Evolutionary conservation across 2,797 vertebrate species (phyloP).

Genomic region (Bradypodion pumilum): DNA sequence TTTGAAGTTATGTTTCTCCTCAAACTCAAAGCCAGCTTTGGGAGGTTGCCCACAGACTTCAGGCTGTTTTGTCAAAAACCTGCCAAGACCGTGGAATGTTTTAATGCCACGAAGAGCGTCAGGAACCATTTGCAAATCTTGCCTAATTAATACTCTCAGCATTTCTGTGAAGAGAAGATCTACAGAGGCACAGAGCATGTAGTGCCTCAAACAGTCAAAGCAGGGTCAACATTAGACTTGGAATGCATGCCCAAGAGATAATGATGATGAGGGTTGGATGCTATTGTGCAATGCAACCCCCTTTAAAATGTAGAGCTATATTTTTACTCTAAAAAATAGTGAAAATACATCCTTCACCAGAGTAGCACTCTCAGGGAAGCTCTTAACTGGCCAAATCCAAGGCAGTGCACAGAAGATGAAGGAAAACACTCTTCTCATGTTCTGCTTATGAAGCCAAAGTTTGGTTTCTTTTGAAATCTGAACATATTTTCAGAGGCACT

Average conservation of each 20-base stretch:
- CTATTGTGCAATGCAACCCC: background rate
- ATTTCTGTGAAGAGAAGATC: background rate
- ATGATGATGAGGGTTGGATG: background rate
- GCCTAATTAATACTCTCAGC: background rate
- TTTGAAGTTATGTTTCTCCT: constrained; percentile 24
- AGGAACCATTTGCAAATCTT: background rate
- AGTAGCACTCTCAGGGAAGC: background rate
- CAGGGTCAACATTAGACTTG: background rate
- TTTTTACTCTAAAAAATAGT: too few species aligned
- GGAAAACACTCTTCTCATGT: too few species aligned
- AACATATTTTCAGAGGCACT: too few species aligned
- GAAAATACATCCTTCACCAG: background rate
- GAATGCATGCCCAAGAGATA: background rate
- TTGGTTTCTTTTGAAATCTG: too few species aligned
- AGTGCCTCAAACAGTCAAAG: constrained; percentile 4
- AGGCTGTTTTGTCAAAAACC: constrained; percentile 4
- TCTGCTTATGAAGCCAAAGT: too few species aligned
- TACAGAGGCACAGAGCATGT: background rate
- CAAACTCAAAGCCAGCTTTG: background rate
- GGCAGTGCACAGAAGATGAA: too few species aligned
- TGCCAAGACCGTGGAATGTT: background rate
- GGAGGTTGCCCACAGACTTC: constrained; percentile 4
- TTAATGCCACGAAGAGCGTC: background rate
- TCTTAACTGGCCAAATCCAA: too few species aligned
- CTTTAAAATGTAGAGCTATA: too few species aligned